phyloP scores from a whole-genome alignment of 2,113 vertebrate genomes.

The Neodon shergylaensis region DNA sequence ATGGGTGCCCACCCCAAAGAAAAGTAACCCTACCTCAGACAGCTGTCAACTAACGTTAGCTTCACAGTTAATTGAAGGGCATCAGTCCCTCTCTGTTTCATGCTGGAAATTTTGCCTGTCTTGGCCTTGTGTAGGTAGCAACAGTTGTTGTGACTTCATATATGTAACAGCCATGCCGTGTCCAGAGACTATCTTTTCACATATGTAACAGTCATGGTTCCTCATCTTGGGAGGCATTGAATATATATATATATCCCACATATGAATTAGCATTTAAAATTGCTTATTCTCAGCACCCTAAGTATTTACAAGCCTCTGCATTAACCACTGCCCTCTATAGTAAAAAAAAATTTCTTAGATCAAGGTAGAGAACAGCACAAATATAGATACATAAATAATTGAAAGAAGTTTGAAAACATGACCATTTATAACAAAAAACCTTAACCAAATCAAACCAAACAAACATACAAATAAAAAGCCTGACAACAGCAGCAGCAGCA shows the following conservation, averaged over 20 bases:
- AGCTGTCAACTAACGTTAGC: background rate
- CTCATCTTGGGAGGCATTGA: background rate
- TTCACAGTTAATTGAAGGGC: no score
- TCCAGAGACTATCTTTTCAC: background rate
- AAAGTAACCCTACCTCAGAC: background rate
- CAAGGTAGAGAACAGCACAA: background rate
- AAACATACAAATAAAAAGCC: no score
- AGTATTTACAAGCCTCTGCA: background rate
- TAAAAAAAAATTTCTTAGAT: background rate
- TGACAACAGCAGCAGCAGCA: background rate
- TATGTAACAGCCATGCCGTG: background rate
- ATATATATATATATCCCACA: no score
- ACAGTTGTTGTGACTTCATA: no score
- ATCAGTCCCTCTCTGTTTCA: background rate
- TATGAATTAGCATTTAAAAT: background rate
- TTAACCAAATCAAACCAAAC: background rate
- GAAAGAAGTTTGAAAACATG: background rate
- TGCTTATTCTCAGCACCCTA: background rate
- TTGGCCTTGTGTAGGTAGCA: background rate
- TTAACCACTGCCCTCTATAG: background rate
- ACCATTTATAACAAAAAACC: background rate
- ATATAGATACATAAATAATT: background rate
- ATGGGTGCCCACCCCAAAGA: background rate
- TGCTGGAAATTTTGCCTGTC: background rate
- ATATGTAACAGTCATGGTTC: no score